Base-by-base conservation (phyloP, 1,140 invertebrate genomes). In the Euglossa dilemma region DNA sequence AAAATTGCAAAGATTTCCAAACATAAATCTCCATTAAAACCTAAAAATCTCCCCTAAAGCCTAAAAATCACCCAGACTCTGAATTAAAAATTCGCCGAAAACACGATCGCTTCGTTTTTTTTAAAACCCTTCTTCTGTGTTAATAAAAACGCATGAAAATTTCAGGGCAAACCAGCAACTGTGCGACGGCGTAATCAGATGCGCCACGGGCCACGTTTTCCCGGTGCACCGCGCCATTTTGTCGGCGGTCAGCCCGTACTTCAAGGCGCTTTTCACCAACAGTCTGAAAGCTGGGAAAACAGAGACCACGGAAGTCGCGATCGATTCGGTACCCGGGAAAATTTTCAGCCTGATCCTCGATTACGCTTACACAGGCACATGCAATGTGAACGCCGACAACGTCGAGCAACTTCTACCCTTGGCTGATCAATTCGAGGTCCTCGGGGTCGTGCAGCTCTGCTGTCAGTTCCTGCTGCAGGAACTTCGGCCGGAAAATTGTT, bases 211-310 rank as follows among this genome's bases (percentile, higher is more conserved):
- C 59, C 93, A 94, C 56, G 92, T 95, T 20, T 97, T 98, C 90
- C 96, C 96, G 20, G 96, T 98, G 14, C 98, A 98, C 92, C 95
- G 97, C 75, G 96, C 96, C 54, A 97, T 98, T 80, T 95, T 98
- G 88, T 97, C 97, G 43, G 96, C 97, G 63, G 97, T 97, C 91
- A 98, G 97, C 90, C 96, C 97, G 14, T 98, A 98, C 93, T 98
- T 98, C 94, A 97, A 96, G 90, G 96, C 97, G 56, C 94, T 98
- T 36, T 98, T 98, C 92, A 98, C 97, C 12, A 97, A 96, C 75
- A 95, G 96, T 0, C 93, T 97, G 59, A 95, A 96, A 89, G 94
- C 94, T 7, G 94, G 94, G 12, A 91, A 89, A 54, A 70, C 71
- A 6, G 96, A 96, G 82, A 95, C 96, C 83, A 96, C 95, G 61